These are phyloP conservation scores for Tylochromis polylepis DNA, from an alignment of 2,113 vertebrate genomes.

Conservation along the genomic window DNA sequence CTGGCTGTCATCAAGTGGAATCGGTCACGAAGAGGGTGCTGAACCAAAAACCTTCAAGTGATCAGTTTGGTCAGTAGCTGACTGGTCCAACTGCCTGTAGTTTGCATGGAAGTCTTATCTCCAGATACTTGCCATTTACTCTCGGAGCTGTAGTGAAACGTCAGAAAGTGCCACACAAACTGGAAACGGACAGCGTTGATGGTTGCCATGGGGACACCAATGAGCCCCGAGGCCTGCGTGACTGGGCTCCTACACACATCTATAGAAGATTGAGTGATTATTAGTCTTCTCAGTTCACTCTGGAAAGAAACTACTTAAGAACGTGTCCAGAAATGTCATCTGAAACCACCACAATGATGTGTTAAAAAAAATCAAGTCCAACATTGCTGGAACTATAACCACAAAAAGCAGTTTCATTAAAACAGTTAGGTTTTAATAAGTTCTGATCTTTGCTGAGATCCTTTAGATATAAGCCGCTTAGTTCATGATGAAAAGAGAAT, in stretches of 20 bases:
- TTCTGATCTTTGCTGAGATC: rapidly evolving
- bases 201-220: neutral
- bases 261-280: neutral
- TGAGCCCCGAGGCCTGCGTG: neutral
- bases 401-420: neutral
- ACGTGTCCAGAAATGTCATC: rapidly evolving
- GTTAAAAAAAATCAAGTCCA: neutral
- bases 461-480: neutral
- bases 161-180: neutral
- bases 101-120: neutral
- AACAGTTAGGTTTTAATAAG: neutral
- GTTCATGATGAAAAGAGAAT: neutral
- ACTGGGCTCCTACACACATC: neutral
- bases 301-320: neutral
- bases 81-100: neutral
- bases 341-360: neutral
- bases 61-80: neutral
- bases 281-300: neutral
- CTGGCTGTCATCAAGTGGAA: neutral
- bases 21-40: neutral
- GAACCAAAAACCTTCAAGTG: neutral
- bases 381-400: neutral
- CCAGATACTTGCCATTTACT: neutral
- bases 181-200: neutral
- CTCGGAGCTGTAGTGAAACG: neutral